Evolutionary conservation across 2,888 invertebrate genomes (phyloP).

Genomic region (Spodoptera exigua): DNA sequence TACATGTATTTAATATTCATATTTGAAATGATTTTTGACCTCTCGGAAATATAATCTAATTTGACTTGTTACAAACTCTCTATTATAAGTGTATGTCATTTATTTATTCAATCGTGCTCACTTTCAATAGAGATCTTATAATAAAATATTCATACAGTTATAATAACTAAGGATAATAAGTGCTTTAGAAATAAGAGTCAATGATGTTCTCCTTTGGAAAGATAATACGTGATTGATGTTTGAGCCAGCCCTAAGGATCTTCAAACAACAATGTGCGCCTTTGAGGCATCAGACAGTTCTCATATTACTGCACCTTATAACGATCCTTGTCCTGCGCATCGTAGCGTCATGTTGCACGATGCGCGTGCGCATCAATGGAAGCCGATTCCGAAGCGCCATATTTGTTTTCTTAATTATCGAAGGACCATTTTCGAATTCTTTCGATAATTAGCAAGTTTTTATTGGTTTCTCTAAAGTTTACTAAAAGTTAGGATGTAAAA

Average conservation of each 20-base stretch:
- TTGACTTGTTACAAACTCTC: no score
- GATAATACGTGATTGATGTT: background rate
- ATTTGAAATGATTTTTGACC: no score
- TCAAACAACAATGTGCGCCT: conserved; percentile 49
- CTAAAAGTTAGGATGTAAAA: background rate
- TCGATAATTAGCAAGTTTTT: conserved; percentile 27
- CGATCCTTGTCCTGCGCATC: conserved; percentile 44
- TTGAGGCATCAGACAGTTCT: conserved; percentile 43
- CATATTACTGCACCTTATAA: conserved; percentile 51
- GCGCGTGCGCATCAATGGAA: conserved; percentile 58
- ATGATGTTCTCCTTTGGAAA: no score
- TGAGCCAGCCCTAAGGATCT: conserved; percentile 45
- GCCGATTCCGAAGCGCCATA: conserved; percentile 63
- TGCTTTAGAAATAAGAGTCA: no score
- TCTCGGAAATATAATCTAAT: no score
- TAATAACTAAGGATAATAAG: no score
- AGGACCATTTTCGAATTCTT: conserved; percentile 49
- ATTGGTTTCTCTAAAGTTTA: conserved; percentile 17
- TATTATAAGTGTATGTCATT: no score
- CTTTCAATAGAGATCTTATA: no score
- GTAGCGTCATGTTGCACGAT: conserved; percentile 49
- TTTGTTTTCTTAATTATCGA: conserved; percentile 53
- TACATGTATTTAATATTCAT: no score
- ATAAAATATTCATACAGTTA: no score
- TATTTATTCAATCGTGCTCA: no score